Conservation (phyloP, 1,140 invertebrate species). For the Drosophila baimaii region DNA sequence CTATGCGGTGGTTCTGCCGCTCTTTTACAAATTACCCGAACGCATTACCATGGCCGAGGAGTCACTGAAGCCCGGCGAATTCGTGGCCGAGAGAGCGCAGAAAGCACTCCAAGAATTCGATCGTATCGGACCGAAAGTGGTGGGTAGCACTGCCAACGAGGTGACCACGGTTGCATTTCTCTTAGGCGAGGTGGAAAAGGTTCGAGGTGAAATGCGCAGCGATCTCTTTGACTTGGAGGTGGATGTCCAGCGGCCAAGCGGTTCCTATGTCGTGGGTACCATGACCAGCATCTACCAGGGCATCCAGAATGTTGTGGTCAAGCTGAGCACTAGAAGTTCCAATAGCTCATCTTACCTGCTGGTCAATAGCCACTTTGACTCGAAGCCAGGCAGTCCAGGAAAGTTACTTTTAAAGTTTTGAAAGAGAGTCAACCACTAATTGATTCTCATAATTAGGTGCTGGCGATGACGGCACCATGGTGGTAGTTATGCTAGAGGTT, state of each 20-base stretch:
- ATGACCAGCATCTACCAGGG: slow-evolving; percentile 89
- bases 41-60: slow-evolving; percentile 52
- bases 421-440: neutral
- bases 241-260: slow-evolving; percentile 86
- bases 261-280: slow-evolving; percentile 89
- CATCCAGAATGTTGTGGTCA: slow-evolving; percentile 91
- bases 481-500: slow-evolving; percentile 95
- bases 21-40: slow-evolving; percentile 59
- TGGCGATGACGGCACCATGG: slow-evolving; percentile 92
- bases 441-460: slow-evolving; percentile 74
- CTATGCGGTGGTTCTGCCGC: slow-evolving; percentile 64
- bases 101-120: slow-evolving; percentile 87
- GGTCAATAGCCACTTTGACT: slow-evolving; percentile 97
- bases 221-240: slow-evolving; percentile 71
- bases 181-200: slow-evolving; percentile 79
- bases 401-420: neutral
- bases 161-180: slow-evolving; percentile 86
- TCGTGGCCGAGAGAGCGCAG: slow-evolving; percentile 73
- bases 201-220: slow-evolving; percentile 42
- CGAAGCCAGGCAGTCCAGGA: slow-evolving; percentile 91
- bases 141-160: slow-evolving; percentile 88
- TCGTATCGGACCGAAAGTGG: slow-evolving; percentile 88
- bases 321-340: slow-evolving; percentile 86
- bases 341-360: slow-evolving; percentile 87
- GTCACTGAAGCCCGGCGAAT: slow-evolving; percentile 35